Conservation (phyloP, 2,888 invertebrate genomes). For the Slavum lentiscoides region DNA sequence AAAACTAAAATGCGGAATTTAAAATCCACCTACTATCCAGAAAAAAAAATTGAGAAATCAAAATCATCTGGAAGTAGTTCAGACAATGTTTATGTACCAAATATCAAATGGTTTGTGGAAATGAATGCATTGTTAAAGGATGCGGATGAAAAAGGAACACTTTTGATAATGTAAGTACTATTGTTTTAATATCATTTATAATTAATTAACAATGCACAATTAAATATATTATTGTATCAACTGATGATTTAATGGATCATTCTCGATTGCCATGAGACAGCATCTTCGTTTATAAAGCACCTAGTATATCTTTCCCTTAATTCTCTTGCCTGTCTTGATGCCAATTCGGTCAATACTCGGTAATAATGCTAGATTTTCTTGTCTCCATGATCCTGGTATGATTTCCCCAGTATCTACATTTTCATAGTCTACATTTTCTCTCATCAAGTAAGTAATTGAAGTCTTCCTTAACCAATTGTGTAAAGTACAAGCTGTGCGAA, state of each 20-base stretch:
- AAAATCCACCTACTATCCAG: slow-evolving; percentile 6
- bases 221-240: slow-evolving; percentile 15
- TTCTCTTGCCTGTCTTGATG: slow-evolving; percentile 3
- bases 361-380: slow-evolving; percentile 18
- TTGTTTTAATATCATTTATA: slow-evolving; percentile 4
- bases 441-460: slow-evolving; percentile 39
- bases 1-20: slow-evolving; percentile 21
- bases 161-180: slow-evolving; percentile 1
- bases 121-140: slow-evolving; percentile 13
- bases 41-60: slow-evolving; percentile 19
- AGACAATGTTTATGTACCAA: neutral
- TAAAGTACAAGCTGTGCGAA: slow-evolving; percentile 46
- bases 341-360: no score
- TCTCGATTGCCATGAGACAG: slow-evolving; percentile 6
- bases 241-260: slow-evolving; percentile 1
- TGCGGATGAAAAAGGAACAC: slow-evolving; percentile 16
- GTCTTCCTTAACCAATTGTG: slow-evolving; percentile 52
- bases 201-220: neutral
- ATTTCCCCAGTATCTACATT: slow-evolving; percentile 47
- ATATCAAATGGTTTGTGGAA: slow-evolving; percentile 11
- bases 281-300: slow-evolving; percentile 11
- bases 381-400: slow-evolving; percentile 43
- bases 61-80: neutral
- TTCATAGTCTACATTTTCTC: slow-evolving; percentile 36
- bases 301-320: slow-evolving; percentile 1